Conservation (phyloP, 2,797 vertebrate genomes). For the Hipposideros larvatus region DNA sequence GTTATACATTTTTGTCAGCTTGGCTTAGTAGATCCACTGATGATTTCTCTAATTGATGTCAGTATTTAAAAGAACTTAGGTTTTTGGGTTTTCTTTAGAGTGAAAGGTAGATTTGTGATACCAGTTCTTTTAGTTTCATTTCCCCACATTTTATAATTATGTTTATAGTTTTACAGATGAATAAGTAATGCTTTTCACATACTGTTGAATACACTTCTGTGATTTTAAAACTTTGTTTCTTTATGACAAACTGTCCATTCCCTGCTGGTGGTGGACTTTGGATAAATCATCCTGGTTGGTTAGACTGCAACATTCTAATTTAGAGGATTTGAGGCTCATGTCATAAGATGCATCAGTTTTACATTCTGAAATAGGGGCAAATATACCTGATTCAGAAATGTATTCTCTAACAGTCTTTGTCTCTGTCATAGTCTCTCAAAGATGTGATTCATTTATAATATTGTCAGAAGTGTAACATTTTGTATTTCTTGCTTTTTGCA, state of each 20-base stretch:
- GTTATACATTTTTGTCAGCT: constrained; percentile 43
- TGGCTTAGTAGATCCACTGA: neutral
- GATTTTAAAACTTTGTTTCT: constrained; percentile 49
- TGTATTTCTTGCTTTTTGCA: constrained; percentile 59
- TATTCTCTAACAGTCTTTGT: constrained; percentile 43
- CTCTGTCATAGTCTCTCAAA: neutral
- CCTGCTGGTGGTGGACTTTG: neutral
- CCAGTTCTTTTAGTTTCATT: constrained; percentile 36
- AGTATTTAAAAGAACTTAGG: constrained; percentile 24
- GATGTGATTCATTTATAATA: constrained; percentile 21
- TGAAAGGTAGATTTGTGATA: constrained; percentile 23
- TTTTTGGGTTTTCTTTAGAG: neutral
- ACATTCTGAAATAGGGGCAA: neutral
- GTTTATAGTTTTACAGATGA: constrained; percentile 31
- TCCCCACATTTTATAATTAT: constrained; percentile 30
- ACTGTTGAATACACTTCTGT: neutral
- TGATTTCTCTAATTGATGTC: constrained; percentile 42
- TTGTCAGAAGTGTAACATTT: constrained; percentile 54
- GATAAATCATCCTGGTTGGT: constrained; percentile 15
- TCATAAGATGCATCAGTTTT: neutral
- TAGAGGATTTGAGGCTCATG: neutral
- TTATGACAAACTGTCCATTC: neutral
- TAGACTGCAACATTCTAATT: neutral
- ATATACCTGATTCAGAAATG: neutral
- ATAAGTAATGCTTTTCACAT: neutral